These are phyloP conservation scores for Plusia festucae DNA, from an alignment of 2,888 invertebrate species.

Conservation along the genomic window DNA sequence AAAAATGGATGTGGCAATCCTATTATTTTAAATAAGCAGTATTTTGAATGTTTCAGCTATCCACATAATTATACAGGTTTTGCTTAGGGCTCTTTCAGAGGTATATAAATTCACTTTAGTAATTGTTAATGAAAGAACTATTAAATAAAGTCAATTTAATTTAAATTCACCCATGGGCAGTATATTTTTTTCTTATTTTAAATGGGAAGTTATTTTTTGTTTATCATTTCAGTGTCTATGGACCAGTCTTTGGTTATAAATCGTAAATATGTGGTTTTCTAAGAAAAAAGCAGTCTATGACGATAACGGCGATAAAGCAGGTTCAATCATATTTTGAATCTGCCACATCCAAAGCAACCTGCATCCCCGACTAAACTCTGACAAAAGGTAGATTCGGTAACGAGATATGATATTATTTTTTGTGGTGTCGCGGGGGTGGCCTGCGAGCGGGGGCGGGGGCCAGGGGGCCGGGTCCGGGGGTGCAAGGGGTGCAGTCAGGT, in stretches of 20 bases:
- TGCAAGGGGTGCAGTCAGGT: conserved; percentile 68
- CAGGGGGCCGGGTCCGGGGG: conserved; percentile 40
- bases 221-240: neutral
- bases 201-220: neutral
- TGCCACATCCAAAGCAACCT: conserved; percentile 67
- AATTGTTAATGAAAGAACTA: neutral
- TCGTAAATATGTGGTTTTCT: neutral
- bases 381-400: conserved; percentile 82
- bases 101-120: neutral
- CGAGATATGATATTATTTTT: conserved; percentile 85
- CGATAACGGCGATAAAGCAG: neutral
- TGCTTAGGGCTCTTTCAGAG: neutral
- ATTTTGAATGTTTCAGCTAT: too few relatives aligned
- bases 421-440: conserved; percentile 57
- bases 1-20: conserved; percentile 10
- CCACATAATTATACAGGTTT: neutral
- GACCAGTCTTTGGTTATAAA: too few relatives aligned
- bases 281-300: neutral
- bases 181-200: too few relatives aligned
- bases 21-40: neutral
- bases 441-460: conserved; percentile 41
- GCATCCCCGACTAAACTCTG: conserved; percentile 52
- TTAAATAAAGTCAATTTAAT: too few relatives aligned
- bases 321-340: neutral
- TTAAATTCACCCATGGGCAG: too few relatives aligned